Percentiles rank a stretch among this genome's conserved stretches.
Conservation (phyloP, 2,888 invertebrate species). For the Hedychridium roseum region DNA sequence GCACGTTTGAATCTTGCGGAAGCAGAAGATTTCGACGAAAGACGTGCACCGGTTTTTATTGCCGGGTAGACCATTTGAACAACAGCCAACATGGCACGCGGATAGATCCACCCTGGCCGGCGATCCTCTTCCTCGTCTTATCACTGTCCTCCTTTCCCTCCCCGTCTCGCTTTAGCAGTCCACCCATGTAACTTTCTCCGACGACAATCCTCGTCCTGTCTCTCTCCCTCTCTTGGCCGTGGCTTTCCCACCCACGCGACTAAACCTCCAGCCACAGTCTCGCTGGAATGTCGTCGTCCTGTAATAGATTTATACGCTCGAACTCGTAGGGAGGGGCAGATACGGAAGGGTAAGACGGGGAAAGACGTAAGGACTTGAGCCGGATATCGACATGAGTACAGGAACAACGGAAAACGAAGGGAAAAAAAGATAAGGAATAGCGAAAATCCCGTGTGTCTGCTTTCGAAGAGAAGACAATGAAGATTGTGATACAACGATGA, state of each 20-base stretch:
- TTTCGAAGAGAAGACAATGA: no score
- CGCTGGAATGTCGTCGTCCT: conserved; percentile 39
- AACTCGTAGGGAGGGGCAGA: conserved; percentile 23
- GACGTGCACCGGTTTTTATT: conserved; percentile 59
- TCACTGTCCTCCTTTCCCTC: conserved; percentile 6
- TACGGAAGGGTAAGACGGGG: conserved; percentile 1
- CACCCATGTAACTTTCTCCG: no score
- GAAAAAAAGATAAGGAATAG: no score
- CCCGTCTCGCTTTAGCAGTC: conserved; percentile 9
- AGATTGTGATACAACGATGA: no score
- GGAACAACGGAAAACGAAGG: no score
- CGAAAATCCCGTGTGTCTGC: no score
- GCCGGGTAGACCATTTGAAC: conserved; percentile 59
- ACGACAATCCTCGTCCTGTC: conserved; percentile 9
- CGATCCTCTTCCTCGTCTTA: conserved; percentile 7
- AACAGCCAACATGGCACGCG: conserved; percentile 59
- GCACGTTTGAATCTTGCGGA: conserved; percentile 53
- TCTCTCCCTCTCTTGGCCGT: conserved; percentile 9
- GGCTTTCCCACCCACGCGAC: no score
- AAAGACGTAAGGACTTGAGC: no score
- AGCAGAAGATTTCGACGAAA: conserved; percentile 52
- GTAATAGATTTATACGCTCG: conserved; percentile 55
- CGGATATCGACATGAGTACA: no score
- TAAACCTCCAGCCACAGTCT: conserved; percentile 22
- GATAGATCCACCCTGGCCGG: conserved; percentile 30